Evolutionary conservation across 2,113 vertebrate genomes (phyloP).

Genomic region (Lepidothrix coronata): DNA sequence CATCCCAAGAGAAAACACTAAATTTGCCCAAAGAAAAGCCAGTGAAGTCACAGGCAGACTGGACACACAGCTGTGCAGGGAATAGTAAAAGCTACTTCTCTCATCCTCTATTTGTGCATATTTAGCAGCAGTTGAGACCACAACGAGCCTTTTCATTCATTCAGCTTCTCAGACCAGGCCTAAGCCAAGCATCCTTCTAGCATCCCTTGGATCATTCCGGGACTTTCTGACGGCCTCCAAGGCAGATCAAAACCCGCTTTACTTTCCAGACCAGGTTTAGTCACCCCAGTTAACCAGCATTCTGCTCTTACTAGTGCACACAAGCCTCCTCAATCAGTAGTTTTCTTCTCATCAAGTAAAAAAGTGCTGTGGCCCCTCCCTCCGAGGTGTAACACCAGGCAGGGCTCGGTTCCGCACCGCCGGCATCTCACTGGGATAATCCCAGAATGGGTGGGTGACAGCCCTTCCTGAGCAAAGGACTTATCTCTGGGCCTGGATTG

Average conservation of each 20-base stretch:
- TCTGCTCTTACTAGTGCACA: not conserved
- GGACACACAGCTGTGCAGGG: not conserved
- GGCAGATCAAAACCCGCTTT: conserved; percentile 1
- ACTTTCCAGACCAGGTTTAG: not conserved
- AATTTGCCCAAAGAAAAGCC: not conserved
- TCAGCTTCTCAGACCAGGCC: not conserved
- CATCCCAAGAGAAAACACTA: not conserved
- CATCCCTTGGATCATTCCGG: not conserved
- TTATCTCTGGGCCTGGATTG: conserved; percentile 58
- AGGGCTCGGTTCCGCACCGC: not conserved
- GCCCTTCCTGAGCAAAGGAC: conserved; percentile 61
- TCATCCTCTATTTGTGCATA: not conserved
- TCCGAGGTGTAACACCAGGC: not conserved
- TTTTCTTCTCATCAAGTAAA: not conserved
- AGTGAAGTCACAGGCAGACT: not conserved
- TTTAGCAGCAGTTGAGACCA: not conserved
- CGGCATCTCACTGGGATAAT: conserved; percentile 29
- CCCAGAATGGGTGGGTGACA: conserved; percentile 31
- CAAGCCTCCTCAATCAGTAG: not conserved
- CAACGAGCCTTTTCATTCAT: conserved; percentile 28
- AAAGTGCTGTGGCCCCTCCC: not conserved
- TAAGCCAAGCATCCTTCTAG: not conserved
- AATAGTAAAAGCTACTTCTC: not conserved
- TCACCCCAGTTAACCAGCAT: not conserved
- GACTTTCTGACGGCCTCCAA: not conserved